Percentiles rank a stretch among this genome's conserved stretches.
Evolutionary conservation across 2,888 invertebrate genomes (phyloP).

Genomic region (Nudaria mundana): DNA sequence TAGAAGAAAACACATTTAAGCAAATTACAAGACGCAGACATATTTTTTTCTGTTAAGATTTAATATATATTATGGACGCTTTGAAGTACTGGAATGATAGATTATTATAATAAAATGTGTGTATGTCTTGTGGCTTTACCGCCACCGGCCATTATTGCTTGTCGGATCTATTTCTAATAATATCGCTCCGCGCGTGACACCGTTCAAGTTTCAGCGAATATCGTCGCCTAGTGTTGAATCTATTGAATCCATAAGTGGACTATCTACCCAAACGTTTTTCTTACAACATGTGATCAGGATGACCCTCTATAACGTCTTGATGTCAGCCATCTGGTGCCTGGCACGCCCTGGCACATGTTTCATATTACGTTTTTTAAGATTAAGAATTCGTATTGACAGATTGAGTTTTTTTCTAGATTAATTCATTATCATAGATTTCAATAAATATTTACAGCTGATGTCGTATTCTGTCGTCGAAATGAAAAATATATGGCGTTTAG

Average conservation of each 20-base stretch:
- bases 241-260: slow-evolving; percentile 27
- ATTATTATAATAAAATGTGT: too few species aligned
- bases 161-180: slow-evolving; percentile 45
- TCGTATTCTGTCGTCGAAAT: slow-evolving; percentile 7
- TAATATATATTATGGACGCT: too few species aligned
- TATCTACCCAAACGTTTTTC: slow-evolving; percentile 55
- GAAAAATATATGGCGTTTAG: too few species aligned
- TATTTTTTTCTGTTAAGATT: too few species aligned
- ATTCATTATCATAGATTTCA: slow-evolving; percentile 10
- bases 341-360: slow-evolving; percentile 58
- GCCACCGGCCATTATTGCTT: slow-evolving; percentile 32
- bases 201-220: slow-evolving; percentile 35
- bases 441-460: slow-evolving; percentile 16
- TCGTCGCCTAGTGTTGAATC: slow-evolving; percentile 10
- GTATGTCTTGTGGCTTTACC: too few species aligned
- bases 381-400: slow-evolving; percentile 50
- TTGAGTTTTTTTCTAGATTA: slow-evolving; percentile 36
- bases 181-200: slow-evolving; percentile 37
- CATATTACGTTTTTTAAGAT: slow-evolving; percentile 55
- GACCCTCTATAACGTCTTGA: slow-evolving; percentile 73
- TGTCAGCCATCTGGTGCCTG: slow-evolving; percentile 66
- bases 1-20: too few species aligned
- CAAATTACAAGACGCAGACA: too few species aligned
- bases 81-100: too few species aligned
- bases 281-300: slow-evolving; percentile 61